Conservation (phyloP, 2,113 vertebrate species). For the Mastomys coucha region DNA sequence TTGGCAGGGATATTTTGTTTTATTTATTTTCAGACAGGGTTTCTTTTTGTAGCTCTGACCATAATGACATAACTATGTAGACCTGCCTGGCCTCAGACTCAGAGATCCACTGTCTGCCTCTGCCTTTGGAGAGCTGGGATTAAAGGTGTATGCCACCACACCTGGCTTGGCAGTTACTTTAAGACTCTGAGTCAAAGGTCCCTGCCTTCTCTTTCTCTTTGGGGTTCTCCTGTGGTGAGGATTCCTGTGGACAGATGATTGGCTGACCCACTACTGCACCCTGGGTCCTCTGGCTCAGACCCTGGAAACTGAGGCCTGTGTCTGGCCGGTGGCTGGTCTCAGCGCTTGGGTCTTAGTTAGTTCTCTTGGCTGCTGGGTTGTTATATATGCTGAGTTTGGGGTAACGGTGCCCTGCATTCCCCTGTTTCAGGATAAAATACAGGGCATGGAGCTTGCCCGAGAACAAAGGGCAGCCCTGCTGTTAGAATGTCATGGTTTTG, state of each 20-base stretch:
- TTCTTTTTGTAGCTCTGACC: neutral
- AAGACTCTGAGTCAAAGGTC: neutral
- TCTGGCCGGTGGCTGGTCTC: neutral
- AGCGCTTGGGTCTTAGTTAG: neutral
- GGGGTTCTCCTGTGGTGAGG: neutral
- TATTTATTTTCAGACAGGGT: neutral
- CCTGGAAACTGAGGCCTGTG: neutral
- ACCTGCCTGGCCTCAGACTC: neutral
- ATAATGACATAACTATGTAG: neutral
- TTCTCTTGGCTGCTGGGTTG: neutral
- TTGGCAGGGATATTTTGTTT: neutral
- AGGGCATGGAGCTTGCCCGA: accelerated
- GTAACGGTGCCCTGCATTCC: neutral
- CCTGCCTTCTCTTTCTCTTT: neutral
- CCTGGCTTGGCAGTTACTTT: neutral
- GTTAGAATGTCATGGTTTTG: slow-evolving; percentile 4
- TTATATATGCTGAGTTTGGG: neutral
- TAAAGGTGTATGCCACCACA: neutral
- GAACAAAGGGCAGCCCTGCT: neutral
- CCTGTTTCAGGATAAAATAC: neutral
- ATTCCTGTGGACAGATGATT: neutral
- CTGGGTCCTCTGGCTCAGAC: neutral
- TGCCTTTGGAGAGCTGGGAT: neutral
- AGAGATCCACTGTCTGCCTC: neutral
- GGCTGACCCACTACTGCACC: neutral